Evolutionary conservation across 2,113 vertebrate species (phyloP).

Genomic region (Chloropsis hardwickii): DNA sequence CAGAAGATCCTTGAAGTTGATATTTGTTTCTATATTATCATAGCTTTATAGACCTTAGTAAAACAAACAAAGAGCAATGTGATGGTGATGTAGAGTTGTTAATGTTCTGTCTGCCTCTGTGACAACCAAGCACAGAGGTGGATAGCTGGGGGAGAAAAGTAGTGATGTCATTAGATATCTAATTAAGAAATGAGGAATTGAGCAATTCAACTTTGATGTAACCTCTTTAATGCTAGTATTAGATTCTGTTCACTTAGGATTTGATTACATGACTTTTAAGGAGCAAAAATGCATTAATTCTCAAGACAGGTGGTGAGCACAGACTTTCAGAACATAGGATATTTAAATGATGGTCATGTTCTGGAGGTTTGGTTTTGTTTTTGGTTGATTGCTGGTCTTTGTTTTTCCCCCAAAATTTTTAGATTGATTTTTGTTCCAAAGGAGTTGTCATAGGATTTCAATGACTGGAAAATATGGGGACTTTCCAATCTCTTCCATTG

Average conservation of each 20-base stretch:
- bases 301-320: not conserved
- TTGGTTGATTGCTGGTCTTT: not conserved
- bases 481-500: not conserved
- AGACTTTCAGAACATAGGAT: not conserved
- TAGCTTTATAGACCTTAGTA: not conserved
- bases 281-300: not conserved
- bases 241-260: not conserved
- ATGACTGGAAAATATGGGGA: not conserved
- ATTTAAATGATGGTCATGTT: not conserved
- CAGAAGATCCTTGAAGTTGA: not conserved
- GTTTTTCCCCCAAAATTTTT: not conserved
- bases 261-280: not conserved
- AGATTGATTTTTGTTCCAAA: not conserved
- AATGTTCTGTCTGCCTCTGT: not conserved
- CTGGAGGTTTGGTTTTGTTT: not conserved
- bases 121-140: not conserved
- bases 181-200: not conserved
- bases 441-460: not conserved
- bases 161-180: not conserved
- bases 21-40: not conserved
- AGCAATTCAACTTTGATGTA: rapidly evolving
- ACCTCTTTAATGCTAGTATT: not conserved
- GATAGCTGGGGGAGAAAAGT: not conserved
- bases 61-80: not conserved
- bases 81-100: not conserved